Evolutionary conservation across 2,113 vertebrate species (phyloP), one percentile per base, ranked within the genome.

Genomic region (Delphinapterus leucas): DNA sequence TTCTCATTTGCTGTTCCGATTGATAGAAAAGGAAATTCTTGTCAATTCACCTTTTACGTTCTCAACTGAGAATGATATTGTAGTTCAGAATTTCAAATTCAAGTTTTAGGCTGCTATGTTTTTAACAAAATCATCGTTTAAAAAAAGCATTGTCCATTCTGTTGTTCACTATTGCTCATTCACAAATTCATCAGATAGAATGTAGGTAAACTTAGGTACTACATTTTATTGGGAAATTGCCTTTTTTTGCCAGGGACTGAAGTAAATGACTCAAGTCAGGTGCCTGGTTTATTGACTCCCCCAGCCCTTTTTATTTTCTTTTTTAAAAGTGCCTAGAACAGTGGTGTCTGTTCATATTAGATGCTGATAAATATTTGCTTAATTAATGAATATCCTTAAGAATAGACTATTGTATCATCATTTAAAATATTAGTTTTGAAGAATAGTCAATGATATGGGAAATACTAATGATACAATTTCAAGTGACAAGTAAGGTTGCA

Each of bases 151-250:
- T 68, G 65, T 92, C 65, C 26, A 20, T 90, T 63, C 58, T 87
- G 3, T 83, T 84, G 14, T 87, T 96, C 74, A 74, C 3, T 96
- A 79, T 79, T 93, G 14, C 38, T 94, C 82, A 82, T 86, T 89
- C 74, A 87, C 88, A 92, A 38, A 87, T 58, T 77, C 9, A 36
- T 97, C 76, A 95, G 55, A 90, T 83, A 97, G 96, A 96, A 84
- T 93, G 63, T 31, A 90, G 21, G 77, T 65, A 68, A 38, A 84
- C 63, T 77, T 87, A 38, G 70, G 63, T 80, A 63, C 41, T 53
- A 91, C 65, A 81, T 97, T 87, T 91, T 89, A 81, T 65, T 87
- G 36, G 58, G 20, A 90, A 86, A 53, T 73, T 97, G 55, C 68
- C 21, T 88, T 95, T 88, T 47, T 92, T 96, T 96, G 47, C 73